Base-by-base conservation (phyloP, 2,113 vertebrate genomes). In the Bucco capensis region DNA sequence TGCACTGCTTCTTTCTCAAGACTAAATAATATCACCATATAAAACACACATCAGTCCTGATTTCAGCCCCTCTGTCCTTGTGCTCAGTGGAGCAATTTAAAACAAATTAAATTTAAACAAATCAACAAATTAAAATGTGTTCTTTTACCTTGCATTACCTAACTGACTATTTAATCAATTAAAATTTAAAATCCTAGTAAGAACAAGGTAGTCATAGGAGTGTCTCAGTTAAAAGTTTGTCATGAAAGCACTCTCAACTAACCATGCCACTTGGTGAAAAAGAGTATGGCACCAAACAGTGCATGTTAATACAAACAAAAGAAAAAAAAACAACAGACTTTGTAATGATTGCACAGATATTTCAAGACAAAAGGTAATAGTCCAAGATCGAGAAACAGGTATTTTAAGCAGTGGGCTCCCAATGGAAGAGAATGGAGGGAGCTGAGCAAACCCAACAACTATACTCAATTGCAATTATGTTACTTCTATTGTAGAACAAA, bases 1-100 rank as follows among this genome's bases (percentile, higher is more conserved):
- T 72, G 9, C 30, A 56, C 14, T 1, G 3, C 21, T 85, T 44
- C 62, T 37, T 44, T 77, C 28, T 60, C 44, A 56, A 91, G 12
- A 31, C 21, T 38, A 51, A 57, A 42, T 5, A 38, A 1, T 19
- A 83, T 5, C 22, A 40, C 5, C 2, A 0, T 4, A 16, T 3
- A 62, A 64, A 40, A 37, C 30, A 78, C 24, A n/a, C 6, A 60
- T 8, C 22, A 73, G 23, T 23, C 12, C 22, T 31, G 5, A 62
- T 61, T 90, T 80, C 49, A 86, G 40, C 16, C 46, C 24, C 46
- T 70, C 35, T 30, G 23, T 28, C n/a, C 51, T 73, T 57, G 28
- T 49, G 40, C 33, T 73, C 33, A 57, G 19, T 1, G 4, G 49
- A n/a, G n/a, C n/a, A n/a, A n/a, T n/a, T n/a, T n/a, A n/a, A n/a